Conservation (phyloP, 2,888 invertebrate species). For the Cheilosia variabilis region DNA sequence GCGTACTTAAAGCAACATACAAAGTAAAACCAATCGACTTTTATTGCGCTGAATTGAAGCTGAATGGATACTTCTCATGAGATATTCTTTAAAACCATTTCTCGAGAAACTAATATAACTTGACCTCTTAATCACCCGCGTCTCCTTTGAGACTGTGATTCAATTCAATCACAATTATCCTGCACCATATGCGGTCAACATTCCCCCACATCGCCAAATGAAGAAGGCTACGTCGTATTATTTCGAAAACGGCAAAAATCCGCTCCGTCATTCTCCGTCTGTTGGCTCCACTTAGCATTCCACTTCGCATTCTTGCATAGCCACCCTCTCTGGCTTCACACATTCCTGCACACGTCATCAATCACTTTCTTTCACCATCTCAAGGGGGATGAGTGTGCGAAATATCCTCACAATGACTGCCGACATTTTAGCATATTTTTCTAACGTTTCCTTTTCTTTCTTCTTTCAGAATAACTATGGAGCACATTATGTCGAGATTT, state of each 20-base stretch:
- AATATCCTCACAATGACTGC: constrained; percentile 36
- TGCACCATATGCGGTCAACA: constrained; percentile 22
- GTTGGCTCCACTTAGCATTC: constrained; percentile 24
- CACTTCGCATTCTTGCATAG: constrained; percentile 21
- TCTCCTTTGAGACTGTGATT: not conserved
- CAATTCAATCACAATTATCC: constrained; percentile 15
- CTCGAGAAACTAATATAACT: not conserved
- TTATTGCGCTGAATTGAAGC: too few species aligned
- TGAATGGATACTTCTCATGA: too few species aligned
- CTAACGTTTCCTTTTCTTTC: constrained; percentile 37
- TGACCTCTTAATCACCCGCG: not conserved
- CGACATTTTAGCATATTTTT: constrained; percentile 52
- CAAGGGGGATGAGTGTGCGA: constrained; percentile 50
- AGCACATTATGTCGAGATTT: constrained; percentile 81
- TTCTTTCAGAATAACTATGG: constrained; percentile 78
- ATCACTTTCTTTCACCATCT: constrained; percentile 50
- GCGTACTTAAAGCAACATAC: too few species aligned
- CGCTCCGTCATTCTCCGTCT: constrained; percentile 59
- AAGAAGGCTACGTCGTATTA: constrained; percentile 13
- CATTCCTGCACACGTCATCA: constrained; percentile 55
- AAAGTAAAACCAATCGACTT: too few species aligned
- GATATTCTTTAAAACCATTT: too few species aligned
- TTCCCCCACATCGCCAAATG: not conserved
- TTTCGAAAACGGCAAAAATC: not conserved
- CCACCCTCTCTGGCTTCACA: constrained; percentile 49